A percentile compares a stretch with the other conserved stretches of the same genome.
Evolutionary conservation across 2,888 invertebrate genomes (phyloP).

Genomic region (Diarsia rubi): DNA sequence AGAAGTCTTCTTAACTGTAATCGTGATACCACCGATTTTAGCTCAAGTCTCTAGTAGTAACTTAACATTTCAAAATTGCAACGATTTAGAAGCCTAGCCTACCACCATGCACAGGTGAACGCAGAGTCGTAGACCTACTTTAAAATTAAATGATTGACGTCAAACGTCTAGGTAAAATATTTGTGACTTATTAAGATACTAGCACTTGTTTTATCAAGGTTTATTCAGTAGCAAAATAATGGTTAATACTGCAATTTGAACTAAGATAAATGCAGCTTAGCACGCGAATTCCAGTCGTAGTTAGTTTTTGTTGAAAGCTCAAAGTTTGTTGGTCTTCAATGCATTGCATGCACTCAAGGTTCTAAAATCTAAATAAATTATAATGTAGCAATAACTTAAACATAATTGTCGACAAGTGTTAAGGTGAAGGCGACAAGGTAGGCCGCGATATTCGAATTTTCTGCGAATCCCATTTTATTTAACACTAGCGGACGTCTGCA

Average conservation of each 20-base stretch:
- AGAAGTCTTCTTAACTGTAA: too few species aligned
- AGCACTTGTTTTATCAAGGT: neutral
- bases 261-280: conserved; percentile 6
- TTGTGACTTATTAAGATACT: conserved; percentile 15
- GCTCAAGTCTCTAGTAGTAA: neutral
- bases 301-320: conserved; percentile 22
- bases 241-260: neutral
- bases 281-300: conserved; percentile 19
- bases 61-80: neutral
- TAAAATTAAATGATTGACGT: conserved; percentile 6
- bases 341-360: neutral
- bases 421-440: too few species aligned
- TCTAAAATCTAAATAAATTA: neutral
- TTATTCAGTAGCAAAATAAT: conserved; percentile 20
- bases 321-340: neutral
- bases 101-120: neutral
- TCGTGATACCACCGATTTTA: too few species aligned
- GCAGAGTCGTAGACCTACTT: conserved; percentile 18
- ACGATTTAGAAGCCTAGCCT: neutral
- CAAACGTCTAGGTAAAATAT: conserved; percentile 9
- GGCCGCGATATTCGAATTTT: too few species aligned
- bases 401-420: neutral
- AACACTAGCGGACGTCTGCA: too few species aligned
- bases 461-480: too few species aligned
- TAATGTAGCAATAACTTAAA: neutral